Base-by-base conservation (phyloP, 2,888 invertebrate species). In the Drosophila sordidapex region DNA sequence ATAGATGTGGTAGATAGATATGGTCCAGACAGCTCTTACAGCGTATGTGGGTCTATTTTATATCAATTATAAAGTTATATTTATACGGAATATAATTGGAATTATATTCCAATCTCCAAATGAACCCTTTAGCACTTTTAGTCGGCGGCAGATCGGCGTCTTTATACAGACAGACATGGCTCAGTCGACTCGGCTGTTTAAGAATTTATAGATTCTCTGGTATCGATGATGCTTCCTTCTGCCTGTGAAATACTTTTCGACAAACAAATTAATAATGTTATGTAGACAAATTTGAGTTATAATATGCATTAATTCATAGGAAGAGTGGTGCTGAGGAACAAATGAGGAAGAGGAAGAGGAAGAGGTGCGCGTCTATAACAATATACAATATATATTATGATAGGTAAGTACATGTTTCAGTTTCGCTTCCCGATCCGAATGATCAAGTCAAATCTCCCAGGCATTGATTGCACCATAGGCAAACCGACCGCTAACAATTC, bases 351-450 rank as follows among this genome's bases (percentile, higher is more conserved):
- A 25, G n/a, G 29, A 51, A 51, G 51, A 25, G n/a, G 29, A 51
- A 51, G 51, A 25, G 10, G 15, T 29, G 35, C 51, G 27, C 15
- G 13, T 15, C 35, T 21, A 11, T 21, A 43, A 7, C 11, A 35
- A 21, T 40, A 21, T 51, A 10, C 15, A 29, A 51, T 40, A 31
- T 27, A 57, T 43, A 21, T 57, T 56, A 40, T 29, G n/a, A 40
- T 13, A 4, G 15, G 21, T 54, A 46, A 31, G 33, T 65, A 40
- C 27, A 43, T 36, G 46, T 31, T 46, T 48, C 4, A 27, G 35
- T 52, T 72, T 65, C 73, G 73, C 78, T 74, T 77, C 74, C 74
- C 78, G 59, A 60, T 49, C 33, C 52, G 21, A 40, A 58, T 40
- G 35, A 13, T 11, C 46, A 15, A 15, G 25, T 18, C 10, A 40